Conservation (phyloP, 2,113 vertebrate genomes). For the Anarhynchus alexandrinus region DNA sequence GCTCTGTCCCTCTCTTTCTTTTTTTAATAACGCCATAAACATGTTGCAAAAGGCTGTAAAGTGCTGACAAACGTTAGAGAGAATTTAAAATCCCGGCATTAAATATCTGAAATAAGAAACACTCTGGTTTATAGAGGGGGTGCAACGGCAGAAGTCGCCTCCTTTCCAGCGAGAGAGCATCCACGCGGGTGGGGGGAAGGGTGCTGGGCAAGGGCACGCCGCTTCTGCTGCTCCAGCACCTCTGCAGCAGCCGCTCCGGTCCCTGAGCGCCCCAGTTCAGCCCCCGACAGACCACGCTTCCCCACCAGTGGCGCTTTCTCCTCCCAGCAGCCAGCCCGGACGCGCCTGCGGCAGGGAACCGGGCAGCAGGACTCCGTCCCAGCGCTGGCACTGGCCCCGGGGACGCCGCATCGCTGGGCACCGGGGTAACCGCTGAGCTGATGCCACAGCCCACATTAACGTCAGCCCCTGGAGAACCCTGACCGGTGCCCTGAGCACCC, state of each 20-base stretch:
- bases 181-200: not conserved
- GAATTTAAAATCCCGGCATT: not conserved
- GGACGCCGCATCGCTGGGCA: not conserved
- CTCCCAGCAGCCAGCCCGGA: not conserved
- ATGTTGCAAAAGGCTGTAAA: not conserved
- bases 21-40: not conserved
- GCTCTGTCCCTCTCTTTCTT: not conserved
- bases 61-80: not conserved
- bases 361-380: not conserved
- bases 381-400: not conserved
- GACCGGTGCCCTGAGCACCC: not conserved
- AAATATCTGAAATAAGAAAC: not conserved
- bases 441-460: not conserved
- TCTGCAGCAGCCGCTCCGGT: fast-evolving
- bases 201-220: fast-evolving
- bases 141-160: not conserved
- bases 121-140: not conserved
- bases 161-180: not conserved
- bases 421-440: not conserved
- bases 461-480: not conserved
- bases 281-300: fast-evolving
- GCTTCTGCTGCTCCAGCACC: not conserved
- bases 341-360: fast-evolving
- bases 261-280: not conserved
- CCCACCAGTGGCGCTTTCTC: not conserved